A percentile compares a stretch with the other conserved stretches of the same genome.
Conservation (phyloP, 2,113 vertebrate genomes). For the Vidua chalybeata region DNA sequence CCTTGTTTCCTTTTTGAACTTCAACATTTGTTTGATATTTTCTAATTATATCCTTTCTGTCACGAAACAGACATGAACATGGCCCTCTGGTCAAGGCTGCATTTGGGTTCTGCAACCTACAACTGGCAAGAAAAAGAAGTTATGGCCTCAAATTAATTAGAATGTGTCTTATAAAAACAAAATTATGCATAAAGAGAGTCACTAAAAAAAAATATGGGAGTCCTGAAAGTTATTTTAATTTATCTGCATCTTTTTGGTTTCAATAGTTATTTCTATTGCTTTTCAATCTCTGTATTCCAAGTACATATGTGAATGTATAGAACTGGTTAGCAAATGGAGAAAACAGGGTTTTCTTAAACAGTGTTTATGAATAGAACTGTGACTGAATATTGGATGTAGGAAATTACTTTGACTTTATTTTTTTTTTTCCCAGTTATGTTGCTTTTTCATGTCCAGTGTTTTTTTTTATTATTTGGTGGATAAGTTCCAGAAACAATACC, state of each 20-base stretch:
- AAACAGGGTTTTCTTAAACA: background rate
- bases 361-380: background rate
- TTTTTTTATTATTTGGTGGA: background rate
- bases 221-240: background rate
- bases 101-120: background rate
- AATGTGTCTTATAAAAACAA: background rate
- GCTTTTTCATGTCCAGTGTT: background rate
- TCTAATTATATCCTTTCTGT: constrained; percentile 41
- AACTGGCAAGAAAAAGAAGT: background rate
- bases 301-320: background rate
- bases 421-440: background rate
- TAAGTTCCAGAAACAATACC: background rate
- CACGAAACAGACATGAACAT: background rate
- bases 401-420: background rate
- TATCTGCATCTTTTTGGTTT: background rate
- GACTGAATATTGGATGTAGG: background rate
- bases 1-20: constrained; percentile 2
- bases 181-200: background rate
- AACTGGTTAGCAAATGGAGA: background rate
- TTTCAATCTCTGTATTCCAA: background rate
- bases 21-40: constrained; percentile 32
- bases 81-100: background rate
- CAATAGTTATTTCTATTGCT: background rate
- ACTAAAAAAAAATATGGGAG: background rate
- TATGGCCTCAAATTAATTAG: background rate